Evolutionary conservation across 2,113 vertebrate species (phyloP).

Genomic region (Hippocampus zosterae): DNA sequence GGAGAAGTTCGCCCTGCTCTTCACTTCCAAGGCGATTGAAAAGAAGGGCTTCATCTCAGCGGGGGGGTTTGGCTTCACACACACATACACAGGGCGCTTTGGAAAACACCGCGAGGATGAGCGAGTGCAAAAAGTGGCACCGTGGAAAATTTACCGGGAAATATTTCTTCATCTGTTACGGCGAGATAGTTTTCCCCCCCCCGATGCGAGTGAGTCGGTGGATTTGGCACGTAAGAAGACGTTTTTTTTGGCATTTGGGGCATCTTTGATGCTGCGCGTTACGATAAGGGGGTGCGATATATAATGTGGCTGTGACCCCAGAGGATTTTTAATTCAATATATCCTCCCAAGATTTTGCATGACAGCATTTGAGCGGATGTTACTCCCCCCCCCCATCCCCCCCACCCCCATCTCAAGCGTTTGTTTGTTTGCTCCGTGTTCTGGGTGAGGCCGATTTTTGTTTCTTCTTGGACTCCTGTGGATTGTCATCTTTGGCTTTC

Average conservation of each 20-base stretch:
- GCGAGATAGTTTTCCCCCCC: constrained; percentile 2
- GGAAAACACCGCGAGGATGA: constrained; percentile 1
- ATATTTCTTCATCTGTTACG: constrained; percentile 4
- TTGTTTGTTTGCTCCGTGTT: background rate
- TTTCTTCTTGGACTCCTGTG: constrained; percentile 22
- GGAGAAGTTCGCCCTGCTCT: constrained; percentile 11
- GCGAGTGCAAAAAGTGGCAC: background rate
- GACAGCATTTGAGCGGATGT: background rate
- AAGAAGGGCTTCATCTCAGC: constrained; percentile 19
- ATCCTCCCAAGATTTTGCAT: background rate
- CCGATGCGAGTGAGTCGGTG: background rate
- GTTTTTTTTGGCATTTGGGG: background rate
- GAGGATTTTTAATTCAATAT: constrained; percentile 5
- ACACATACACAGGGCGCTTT: constrained; percentile 16
- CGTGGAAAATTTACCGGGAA: background rate
- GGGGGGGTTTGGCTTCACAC: constrained; percentile 18
- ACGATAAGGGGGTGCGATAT: background rate
- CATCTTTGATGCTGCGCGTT: constrained; percentile 8
- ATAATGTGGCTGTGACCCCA: background rate
- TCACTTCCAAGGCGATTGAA: constrained; percentile 11
- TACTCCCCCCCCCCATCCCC: no score
- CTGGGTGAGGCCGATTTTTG: constrained; percentile 14
- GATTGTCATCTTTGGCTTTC: constrained; percentile 28
- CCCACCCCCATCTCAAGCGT: background rate
- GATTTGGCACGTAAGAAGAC: constrained; percentile 6